Percentiles rank a stretch among this genome's conserved stretches.
Conservation (phyloP, 2,888 invertebrate genomes). For the Oscheius onirici region DNA sequence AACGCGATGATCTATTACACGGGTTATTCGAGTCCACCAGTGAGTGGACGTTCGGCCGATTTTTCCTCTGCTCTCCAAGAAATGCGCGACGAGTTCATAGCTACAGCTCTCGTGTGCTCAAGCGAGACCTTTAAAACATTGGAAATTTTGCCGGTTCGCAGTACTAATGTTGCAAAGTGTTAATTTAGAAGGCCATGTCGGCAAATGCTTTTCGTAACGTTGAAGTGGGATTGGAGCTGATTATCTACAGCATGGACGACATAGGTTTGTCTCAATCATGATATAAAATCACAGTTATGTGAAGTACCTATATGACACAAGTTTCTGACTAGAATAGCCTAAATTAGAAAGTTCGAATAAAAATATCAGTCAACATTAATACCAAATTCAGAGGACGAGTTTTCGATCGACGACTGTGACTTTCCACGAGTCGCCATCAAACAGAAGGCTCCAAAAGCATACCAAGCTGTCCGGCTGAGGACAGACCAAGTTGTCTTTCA, state of each 20-base stretch:
- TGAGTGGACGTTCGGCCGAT: slow-evolving; percentile 17
- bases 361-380: too few species aligned
- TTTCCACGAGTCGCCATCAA: slow-evolving; percentile 15
- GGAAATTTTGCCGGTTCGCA: slow-evolving; percentile 11
- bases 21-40: slow-evolving; percentile 18
- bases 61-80: not conserved
- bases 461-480: slow-evolving; percentile 13
- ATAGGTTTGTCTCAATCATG: not conserved
- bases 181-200: slow-evolving; percentile 18
- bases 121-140: slow-evolving; percentile 19
- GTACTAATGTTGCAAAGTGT: not conserved
- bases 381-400: slow-evolving; percentile 21
- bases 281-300: too few species aligned
- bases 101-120: slow-evolving; percentile 11
- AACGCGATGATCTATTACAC: slow-evolving; percentile 14
- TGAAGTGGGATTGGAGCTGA: slow-evolving; percentile 1
- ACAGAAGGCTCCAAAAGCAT: slow-evolving; percentile 20
- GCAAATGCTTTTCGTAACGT: slow-evolving; percentile 8
- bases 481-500: slow-evolving; percentile 22
- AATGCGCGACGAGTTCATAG: slow-evolving; percentile 20
- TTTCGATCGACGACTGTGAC: slow-evolving; percentile 5
- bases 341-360: too few species aligned
- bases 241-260: slow-evolving; percentile 4
- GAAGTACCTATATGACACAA: too few species aligned
- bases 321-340: too few species aligned